A percentile compares a stretch with the other conserved stretches of the same genome.
phyloP scores from a whole-genome alignment of 2,888 invertebrate species.

The Apodemia duryi region DNA sequence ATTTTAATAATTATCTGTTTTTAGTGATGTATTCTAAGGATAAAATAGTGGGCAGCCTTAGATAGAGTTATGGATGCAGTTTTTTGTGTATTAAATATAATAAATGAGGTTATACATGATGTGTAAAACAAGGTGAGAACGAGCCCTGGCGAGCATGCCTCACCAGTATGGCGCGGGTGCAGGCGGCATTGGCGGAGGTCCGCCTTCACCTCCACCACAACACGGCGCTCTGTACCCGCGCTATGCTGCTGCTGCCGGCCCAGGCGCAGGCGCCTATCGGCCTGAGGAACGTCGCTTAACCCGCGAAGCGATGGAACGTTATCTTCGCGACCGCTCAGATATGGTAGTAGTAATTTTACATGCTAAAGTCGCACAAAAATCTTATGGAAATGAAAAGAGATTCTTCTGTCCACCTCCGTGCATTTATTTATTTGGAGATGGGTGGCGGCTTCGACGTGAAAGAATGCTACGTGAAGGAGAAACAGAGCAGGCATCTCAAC shows the following conservation, averaged over 20 bases:
- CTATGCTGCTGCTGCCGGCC: conserved; percentile 78
- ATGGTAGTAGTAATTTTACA: conserved; percentile 98
- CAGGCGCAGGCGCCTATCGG: conserved; percentile 81
- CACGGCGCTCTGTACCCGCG: conserved; percentile 81
- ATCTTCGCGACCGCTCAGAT: conserved; percentile 95
- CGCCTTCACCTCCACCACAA: conserved; percentile 83
- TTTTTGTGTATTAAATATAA: conserved; percentile 35
- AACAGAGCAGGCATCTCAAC: conserved; percentile 92
- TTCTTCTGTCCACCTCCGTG: conserved; percentile 99
- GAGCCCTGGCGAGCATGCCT: conserved; percentile 83
- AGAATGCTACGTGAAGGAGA: conserved; percentile 95
- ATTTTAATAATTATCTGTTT: conserved; percentile 31
- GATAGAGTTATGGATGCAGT: conserved; percentile 39
- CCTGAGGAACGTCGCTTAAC: conserved; percentile 91
- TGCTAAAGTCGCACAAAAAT: conserved; percentile 99
- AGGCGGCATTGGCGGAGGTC: conserved; percentile 87
- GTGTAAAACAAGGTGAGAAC: conserved; percentile 57
- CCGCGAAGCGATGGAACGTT: conserved; percentile 97
- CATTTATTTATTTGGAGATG: conserved; percentile 98
- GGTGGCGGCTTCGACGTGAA: conserved; percentile 97
- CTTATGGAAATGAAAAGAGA: conserved; percentile 99
- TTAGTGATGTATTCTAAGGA: conserved; percentile 34
- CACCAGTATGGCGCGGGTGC: conserved; percentile 87
- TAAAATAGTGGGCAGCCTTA: conserved; percentile 35
- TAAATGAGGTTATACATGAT: conserved; percentile 37